Conservation (phyloP, 2,797 vertebrate species). For the Acanthopagrus latus region DNA sequence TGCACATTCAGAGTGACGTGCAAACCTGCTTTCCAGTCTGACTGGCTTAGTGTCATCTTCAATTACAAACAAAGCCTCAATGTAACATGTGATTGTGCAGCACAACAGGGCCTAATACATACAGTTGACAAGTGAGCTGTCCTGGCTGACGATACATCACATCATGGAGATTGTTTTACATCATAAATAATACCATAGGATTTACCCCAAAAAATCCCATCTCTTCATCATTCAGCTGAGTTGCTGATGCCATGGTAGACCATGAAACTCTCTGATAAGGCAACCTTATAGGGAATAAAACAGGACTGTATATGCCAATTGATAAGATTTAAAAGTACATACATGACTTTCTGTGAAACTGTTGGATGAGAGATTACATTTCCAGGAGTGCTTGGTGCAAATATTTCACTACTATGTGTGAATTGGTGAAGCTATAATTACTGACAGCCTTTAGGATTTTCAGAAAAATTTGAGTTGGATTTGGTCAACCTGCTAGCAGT, state of each 20-base stretch:
- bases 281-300: slow-evolving; percentile 11
- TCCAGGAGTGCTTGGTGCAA: neutral
- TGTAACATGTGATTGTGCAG: slow-evolving; percentile 50
- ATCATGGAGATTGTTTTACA: slow-evolving; percentile 39
- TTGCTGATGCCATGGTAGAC: neutral
- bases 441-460: too few species aligned
- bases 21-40: slow-evolving; percentile 46
- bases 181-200: slow-evolving; percentile 4
- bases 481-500: too few species aligned
- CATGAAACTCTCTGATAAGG: neutral
- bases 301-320: slow-evolving; percentile 29
- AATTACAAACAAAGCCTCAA: slow-evolving; percentile 61
- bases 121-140: slow-evolving; percentile 32
- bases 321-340: slow-evolving; percentile 24
- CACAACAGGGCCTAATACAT: slow-evolving; percentile 4
- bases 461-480: too few species aligned
- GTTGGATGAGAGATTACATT: neutral
- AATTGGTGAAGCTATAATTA: neutral
- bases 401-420: neutral
- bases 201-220: slow-evolving; percentile 1
- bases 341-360: slow-evolving; percentile 16
- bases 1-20: slow-evolving; percentile 22
- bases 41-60: slow-evolving; percentile 69
- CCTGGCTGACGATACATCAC: slow-evolving; percentile 16
- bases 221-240: slow-evolving; percentile 5